phyloP scores from a whole-genome alignment of 1,140 invertebrate genomes.

The Apis mellifera region DNA sequence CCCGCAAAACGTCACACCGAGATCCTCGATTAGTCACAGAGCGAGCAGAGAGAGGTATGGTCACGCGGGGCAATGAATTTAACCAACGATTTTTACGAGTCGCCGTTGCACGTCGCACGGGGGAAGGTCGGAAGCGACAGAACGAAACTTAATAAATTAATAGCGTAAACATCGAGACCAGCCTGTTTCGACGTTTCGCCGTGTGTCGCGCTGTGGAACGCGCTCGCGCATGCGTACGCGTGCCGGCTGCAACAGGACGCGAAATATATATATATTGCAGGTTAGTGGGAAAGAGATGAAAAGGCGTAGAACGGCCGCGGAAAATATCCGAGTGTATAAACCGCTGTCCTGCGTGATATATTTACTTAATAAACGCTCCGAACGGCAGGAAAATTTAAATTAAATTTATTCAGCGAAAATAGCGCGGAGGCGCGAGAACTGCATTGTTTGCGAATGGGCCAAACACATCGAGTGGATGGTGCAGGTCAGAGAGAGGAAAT shows the following conservation, averaged over 20 bases:
- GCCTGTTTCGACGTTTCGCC: conserved; percentile 50
- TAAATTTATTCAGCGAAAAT: conserved; percentile 70
- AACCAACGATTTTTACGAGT: conserved; percentile 28
- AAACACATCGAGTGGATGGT: conserved; percentile 20
- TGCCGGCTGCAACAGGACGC: neutral
- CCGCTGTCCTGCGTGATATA: conserved; percentile 60
- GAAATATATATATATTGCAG: too few species aligned
- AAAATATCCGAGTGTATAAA: conserved; percentile 59
- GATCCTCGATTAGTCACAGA: conserved; percentile 17
- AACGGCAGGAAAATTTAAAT: conserved; percentile 69
- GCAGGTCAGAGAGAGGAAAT: conserved; percentile 31
- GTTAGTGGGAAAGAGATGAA: too few species aligned
- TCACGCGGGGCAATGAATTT: conserved; percentile 16
- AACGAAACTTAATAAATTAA: conserved; percentile 66
- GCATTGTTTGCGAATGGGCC: conserved; percentile 62
- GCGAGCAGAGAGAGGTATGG: too few species aligned
- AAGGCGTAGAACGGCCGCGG: neutral
- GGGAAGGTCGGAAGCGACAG: neutral
- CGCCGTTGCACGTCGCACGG: neutral
- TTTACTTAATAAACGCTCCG: conserved; percentile 70
- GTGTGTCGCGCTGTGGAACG: conserved; percentile 45
- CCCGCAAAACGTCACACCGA: neutral
- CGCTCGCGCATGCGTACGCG: neutral
- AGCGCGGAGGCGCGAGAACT: conserved; percentile 46
- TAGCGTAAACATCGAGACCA: conserved; percentile 48